Conservation (phyloP, 2,113 vertebrate species). For the Neopipo cinnamomea region DNA sequence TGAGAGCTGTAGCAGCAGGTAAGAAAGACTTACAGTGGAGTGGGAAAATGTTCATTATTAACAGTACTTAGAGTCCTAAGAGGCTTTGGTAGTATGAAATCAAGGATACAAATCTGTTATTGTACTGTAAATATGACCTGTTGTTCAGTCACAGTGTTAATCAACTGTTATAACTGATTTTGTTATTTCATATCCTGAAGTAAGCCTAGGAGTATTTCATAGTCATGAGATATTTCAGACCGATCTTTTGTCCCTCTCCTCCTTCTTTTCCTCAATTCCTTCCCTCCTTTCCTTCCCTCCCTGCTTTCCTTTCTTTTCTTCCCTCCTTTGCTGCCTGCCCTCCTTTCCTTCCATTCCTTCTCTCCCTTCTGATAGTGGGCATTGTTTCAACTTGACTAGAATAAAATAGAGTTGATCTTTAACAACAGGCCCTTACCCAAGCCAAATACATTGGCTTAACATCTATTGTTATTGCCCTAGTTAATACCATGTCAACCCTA, state of each 20-base stretch:
- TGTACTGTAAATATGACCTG: background rate
- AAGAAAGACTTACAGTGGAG: background rate
- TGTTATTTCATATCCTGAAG: background rate
- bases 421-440: background rate
- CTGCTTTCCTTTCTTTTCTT: background rate
- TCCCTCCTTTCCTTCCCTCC: background rate
- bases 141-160: background rate
- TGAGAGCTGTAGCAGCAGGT: constrained; percentile 15
- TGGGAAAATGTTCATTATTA: background rate
- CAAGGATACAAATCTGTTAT: background rate
- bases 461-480: background rate
- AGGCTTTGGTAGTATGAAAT: background rate
- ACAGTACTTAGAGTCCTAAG: background rate
- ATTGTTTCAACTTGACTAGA: background rate
- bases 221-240: background rate
- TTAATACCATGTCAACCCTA: background rate
- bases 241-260: background rate
- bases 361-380: background rate
- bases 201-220: background rate
- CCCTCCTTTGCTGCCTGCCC: background rate
- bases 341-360: background rate
- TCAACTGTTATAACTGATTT: background rate
- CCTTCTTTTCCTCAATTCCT: background rate
- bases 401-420: background rate
- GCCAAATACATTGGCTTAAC: background rate